Percentiles rank a stretch among this genome's conserved stretches.
Conservation (phyloP, 2,797 vertebrate genomes). For the Synaphobranchus kaupii region DNA sequence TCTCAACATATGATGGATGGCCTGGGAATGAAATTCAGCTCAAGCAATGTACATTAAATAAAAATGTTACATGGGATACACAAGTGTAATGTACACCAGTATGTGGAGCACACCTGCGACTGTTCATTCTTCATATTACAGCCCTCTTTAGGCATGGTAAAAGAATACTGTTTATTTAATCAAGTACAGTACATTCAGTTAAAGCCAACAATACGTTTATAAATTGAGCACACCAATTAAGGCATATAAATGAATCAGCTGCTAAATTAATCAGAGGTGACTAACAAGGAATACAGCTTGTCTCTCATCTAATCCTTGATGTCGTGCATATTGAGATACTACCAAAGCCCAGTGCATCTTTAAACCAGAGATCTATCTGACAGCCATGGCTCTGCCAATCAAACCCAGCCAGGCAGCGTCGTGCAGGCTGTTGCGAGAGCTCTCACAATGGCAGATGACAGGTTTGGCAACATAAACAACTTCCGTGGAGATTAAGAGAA, state of each 20-base stretch:
- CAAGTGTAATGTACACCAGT: neutral
- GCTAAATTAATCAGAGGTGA: conserved; percentile 19
- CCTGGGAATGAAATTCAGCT: neutral
- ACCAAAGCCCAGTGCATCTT: neutral
- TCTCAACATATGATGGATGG: neutral
- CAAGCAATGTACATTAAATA: neutral
- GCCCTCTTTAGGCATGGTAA: neutral
- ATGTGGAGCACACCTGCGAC: neutral
- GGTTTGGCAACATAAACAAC: conserved; percentile 23
- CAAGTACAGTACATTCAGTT: neutral
- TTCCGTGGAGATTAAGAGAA: conserved; percentile 32
- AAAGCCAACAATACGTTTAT: neutral
- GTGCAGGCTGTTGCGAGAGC: neutral
- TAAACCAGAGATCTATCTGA: conserved; percentile 6
- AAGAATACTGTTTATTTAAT: neutral
- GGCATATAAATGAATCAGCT: conserved; percentile 25
- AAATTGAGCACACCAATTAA: neutral
- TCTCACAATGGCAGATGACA: conserved; percentile 18
- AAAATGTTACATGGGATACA: neutral
- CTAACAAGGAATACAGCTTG: neutral
- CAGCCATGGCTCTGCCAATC: conserved; percentile 19
- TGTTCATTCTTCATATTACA: neutral
- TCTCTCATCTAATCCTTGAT: neutral
- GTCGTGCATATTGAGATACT: neutral
- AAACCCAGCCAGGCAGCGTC: neutral